Conservation (phyloP, 2,888 invertebrate genomes). For the Eilema depressum region DNA sequence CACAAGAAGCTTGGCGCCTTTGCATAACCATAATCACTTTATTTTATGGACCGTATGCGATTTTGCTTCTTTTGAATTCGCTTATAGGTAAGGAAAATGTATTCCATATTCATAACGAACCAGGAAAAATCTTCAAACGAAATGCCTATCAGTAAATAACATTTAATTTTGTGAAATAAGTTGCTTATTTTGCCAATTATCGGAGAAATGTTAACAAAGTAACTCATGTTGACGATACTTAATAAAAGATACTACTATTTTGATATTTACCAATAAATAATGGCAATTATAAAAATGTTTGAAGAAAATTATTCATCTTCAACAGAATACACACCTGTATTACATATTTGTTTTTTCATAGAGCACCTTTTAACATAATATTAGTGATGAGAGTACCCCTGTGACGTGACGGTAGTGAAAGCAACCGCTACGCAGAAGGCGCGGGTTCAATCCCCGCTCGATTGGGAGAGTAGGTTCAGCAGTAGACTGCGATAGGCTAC, state of each 20-base stretch:
- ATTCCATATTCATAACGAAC: not conserved
- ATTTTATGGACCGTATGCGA: not conserved
- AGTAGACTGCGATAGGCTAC: too few relatives aligned
- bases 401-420: too few relatives aligned
- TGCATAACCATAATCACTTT: not conserved
- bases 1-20: not conserved
- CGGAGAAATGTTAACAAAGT: not conserved
- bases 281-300: not conserved
- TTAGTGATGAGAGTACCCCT: too few relatives aligned
- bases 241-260: not conserved
- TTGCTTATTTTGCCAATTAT: not conserved
- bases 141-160: not conserved
- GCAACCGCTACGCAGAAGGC: too few relatives aligned
- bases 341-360: too few relatives aligned
- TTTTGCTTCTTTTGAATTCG: not conserved
- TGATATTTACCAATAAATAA: not conserved
- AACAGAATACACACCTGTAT: too few relatives aligned
- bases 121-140: slow-evolving; percentile 4
- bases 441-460: too few relatives aligned
- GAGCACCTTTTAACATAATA: too few relatives aligned
- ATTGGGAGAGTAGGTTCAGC: too few relatives aligned
- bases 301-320: too few relatives aligned
- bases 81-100: not conserved
- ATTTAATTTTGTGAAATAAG: not conserved
- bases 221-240: not conserved